Conservation (phyloP, 2,797 vertebrate species). For the Triplophysa yarkandensis region DNA sequence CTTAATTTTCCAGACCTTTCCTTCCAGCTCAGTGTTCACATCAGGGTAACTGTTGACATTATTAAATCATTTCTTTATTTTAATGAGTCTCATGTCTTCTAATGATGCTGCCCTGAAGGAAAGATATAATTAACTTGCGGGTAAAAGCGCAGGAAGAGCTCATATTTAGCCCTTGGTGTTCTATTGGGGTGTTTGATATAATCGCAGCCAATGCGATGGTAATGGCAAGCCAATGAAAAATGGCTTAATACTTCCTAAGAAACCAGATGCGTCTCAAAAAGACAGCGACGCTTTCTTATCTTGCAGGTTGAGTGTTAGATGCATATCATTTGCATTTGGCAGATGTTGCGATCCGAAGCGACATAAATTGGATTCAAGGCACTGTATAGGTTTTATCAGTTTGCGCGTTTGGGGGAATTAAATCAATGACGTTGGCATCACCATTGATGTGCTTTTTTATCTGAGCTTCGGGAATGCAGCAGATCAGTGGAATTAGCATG, state of each 20-base stretch:
- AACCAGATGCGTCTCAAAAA: constrained; percentile 25
- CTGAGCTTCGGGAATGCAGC: not conserved
- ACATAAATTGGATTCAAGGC: not conserved
- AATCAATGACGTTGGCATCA: not conserved
- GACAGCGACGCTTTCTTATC: not conserved
- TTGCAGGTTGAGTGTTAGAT: constrained; percentile 5
- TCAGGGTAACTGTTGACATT: constrained; percentile 67
- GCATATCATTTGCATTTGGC: not conserved
- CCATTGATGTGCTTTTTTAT: not conserved
- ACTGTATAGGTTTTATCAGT: not conserved
- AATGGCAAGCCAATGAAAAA: constrained; percentile 63
- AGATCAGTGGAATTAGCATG: not conserved
- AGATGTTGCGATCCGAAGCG: not conserved
- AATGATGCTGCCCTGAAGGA: constrained; percentile 72
- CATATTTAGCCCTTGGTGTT: constrained; percentile 71
- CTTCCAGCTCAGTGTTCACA: constrained; percentile 55
- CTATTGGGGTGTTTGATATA: constrained; percentile 56
- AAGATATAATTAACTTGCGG: constrained; percentile 74
- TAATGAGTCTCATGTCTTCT: constrained; percentile 72
- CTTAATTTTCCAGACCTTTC: constrained; percentile 52
- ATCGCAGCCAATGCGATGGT: constrained; percentile 62
- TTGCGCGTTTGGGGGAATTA: not conserved
- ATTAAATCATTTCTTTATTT: constrained; percentile 76
- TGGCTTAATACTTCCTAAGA: constrained; percentile 60
- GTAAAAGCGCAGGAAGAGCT: constrained; percentile 67